Conservation (phyloP, 2,888 invertebrate genomes). For the Lamproptera curius region DNA sequence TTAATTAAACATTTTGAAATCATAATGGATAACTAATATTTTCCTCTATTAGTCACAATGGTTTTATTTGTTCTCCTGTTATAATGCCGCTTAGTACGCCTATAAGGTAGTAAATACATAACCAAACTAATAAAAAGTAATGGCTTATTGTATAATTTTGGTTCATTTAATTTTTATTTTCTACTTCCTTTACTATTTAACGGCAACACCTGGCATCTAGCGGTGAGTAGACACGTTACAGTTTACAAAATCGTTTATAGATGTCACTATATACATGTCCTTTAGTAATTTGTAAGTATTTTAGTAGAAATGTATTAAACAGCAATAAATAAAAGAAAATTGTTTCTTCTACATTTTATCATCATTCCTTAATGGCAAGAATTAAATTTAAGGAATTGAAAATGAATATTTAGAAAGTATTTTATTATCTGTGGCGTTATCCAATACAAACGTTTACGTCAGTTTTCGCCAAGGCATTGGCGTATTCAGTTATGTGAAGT, state of each 20-base stretch:
- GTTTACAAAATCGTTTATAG: background rate
- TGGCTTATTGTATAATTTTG: slow-evolving; percentile 1
- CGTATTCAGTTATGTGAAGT: slow-evolving; percentile 37
- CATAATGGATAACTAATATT: background rate
- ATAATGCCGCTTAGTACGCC: background rate
- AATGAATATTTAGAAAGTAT: background rate
- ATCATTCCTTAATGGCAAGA: background rate
- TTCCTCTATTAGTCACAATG: slow-evolving; percentile 1
- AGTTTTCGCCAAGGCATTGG: slow-evolving; percentile 56
- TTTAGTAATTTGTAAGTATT: background rate
- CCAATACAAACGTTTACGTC: slow-evolving; percentile 30
- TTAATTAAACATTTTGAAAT: no score
- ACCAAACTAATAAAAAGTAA: slow-evolving; percentile 8
- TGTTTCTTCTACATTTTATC: no score
- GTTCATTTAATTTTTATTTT: slow-evolving; percentile 11
- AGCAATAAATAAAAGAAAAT: no score
- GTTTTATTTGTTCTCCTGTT: background rate
- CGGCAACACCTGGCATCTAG: slow-evolving; percentile 1
- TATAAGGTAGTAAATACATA: slow-evolving; percentile 2
- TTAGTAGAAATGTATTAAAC: background rate
- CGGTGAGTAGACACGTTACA: background rate
- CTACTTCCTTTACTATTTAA: background rate
- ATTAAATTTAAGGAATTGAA: background rate
- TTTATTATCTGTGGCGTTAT: slow-evolving; percentile 8
- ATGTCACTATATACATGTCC: background rate